Percentiles rank a stretch among this genome's conserved stretches.
Evolutionary conservation across 2,888 invertebrate species (phyloP).

Genomic region (Clitarchus hookeri): DNA sequence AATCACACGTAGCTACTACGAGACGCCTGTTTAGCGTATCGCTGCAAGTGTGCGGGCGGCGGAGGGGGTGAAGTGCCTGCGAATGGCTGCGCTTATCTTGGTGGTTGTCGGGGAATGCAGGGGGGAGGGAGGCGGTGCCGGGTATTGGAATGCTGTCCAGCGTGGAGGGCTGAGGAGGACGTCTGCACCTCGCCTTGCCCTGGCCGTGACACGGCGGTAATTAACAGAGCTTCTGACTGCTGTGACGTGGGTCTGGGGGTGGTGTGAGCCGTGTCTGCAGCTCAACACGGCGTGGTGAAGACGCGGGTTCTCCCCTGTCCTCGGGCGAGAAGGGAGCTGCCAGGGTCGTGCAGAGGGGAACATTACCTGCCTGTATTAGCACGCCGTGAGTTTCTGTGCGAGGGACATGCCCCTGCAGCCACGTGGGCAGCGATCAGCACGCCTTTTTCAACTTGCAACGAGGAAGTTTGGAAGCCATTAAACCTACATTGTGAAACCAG

Average conservation of each 20-base stretch:
- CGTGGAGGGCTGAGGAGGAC: slow-evolving; percentile 44
- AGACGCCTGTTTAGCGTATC: too few relatives aligned
- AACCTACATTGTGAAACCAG: too few relatives aligned
- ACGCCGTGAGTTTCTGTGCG: too few relatives aligned
- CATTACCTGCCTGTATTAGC: not conserved
- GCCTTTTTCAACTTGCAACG: too few relatives aligned
- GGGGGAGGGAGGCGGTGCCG: slow-evolving; percentile 34
- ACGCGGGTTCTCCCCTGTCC: not conserved
- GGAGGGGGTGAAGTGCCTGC: not conserved
- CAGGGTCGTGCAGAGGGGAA: not conserved
- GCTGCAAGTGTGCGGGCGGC: not conserved
- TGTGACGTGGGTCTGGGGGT: slow-evolving; percentile 45
- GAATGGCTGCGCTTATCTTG: not conserved
- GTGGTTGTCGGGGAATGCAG: slow-evolving; percentile 45
- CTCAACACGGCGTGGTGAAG: slow-evolving; percentile 41
- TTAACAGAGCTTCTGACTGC: slow-evolving; percentile 42
- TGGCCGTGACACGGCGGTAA: slow-evolving; percentile 41
- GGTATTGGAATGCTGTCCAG: slow-evolving; percentile 41
- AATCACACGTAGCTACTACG: too few relatives aligned
- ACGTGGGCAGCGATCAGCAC: too few relatives aligned
- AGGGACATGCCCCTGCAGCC: too few relatives aligned
- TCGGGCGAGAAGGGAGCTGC: not conserved
- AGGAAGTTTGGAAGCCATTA: too few relatives aligned
- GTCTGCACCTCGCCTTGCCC: slow-evolving; percentile 27
- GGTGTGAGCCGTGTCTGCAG: slow-evolving; percentile 40